These are phyloP conservation scores for Scaptomyza polygonia DNA, from an alignment of 2,888 invertebrate genomes.

Conservation along the genomic window DNA sequence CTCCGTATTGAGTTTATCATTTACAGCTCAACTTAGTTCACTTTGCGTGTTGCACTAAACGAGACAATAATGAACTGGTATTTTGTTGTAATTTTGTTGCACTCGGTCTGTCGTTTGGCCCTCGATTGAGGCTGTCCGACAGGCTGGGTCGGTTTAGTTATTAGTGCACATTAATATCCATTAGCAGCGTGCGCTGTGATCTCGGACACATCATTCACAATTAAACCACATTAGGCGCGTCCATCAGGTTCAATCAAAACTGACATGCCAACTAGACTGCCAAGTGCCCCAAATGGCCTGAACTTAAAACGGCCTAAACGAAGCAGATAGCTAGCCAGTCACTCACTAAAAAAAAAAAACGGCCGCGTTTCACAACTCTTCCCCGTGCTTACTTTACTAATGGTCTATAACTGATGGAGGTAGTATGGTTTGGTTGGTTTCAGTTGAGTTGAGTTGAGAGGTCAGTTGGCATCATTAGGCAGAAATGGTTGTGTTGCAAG, in stretches of 20 bases:
- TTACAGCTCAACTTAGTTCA: background rate
- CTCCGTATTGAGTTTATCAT: background rate
- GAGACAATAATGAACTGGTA: conserved; percentile 24
- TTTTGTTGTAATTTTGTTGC: conserved; percentile 20
- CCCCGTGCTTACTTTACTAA: conserved; percentile 39
- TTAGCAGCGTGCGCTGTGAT: conserved; percentile 41
- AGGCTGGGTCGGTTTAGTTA: conserved; percentile 26
- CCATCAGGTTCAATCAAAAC: conserved; percentile 77
- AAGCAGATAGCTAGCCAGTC: conserved; percentile 7
- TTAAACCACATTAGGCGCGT: conserved; percentile 70
- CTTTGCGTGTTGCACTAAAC: conserved; percentile 1
- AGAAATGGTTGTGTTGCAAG: conserved; percentile 24
- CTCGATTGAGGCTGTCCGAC: conserved; percentile 4
- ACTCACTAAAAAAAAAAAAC: conserved; percentile 32
- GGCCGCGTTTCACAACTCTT: conserved; percentile 14
- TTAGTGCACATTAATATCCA: conserved; percentile 64
- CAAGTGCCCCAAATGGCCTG: conserved; percentile 34
- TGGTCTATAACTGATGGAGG: conserved; percentile 55
- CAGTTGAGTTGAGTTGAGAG: conserved; percentile 11
- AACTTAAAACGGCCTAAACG: conserved; percentile 23
- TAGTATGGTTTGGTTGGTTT: background rate
- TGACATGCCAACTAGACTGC: conserved; percentile 65
- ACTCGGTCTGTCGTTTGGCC: conserved; percentile 1
- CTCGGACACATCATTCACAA: conserved; percentile 70
- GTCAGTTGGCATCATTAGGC: conserved; percentile 45